Conservation (phyloP, 37 sponge, comb jelly and placozoan species). For the Chondrosia reniformis region DNA sequence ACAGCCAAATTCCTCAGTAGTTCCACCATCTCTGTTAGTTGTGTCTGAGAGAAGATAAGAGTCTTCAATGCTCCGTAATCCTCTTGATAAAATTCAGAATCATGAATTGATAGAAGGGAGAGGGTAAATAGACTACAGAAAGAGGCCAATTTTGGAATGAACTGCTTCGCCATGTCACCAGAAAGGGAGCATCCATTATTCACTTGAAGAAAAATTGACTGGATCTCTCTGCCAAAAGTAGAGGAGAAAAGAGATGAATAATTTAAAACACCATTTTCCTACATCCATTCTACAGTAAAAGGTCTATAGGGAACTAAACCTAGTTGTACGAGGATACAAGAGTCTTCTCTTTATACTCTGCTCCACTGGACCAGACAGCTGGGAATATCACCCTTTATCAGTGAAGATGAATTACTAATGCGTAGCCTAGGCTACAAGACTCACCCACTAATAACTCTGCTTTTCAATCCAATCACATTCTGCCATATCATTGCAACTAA, state of each 20-base stretch:
- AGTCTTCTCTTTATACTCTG: no score
- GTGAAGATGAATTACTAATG: no score
- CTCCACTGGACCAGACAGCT: no score
- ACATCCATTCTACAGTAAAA: no score
- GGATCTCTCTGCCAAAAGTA: slow-evolving; percentile 18
- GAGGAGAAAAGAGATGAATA: not conserved
- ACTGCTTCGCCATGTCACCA: not conserved
- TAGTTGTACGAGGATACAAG: no score
- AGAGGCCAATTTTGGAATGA: slow-evolving; percentile 40
- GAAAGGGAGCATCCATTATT: not conserved
- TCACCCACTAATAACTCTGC: no score
- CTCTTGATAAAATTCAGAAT: slow-evolving; percentile 56
- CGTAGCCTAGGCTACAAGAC: no score
- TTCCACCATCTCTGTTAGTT: slow-evolving; percentile 27
- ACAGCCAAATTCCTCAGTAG: slow-evolving; percentile 50
- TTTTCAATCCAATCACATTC: no score
- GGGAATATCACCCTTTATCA: no score
- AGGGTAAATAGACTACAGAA: slow-evolving; percentile 50
- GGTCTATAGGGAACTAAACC: no score
- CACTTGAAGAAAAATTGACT: not conserved
- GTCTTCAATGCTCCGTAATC: not conserved
- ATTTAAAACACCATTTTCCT: no score
- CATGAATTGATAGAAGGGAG: slow-evolving; percentile 66
- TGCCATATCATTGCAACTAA: not conserved
- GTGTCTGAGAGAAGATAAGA: slow-evolving; percentile 35